Base-by-base conservation (phyloP, 2,797 vertebrate species). In the Thaleichthys pacificus region DNA sequence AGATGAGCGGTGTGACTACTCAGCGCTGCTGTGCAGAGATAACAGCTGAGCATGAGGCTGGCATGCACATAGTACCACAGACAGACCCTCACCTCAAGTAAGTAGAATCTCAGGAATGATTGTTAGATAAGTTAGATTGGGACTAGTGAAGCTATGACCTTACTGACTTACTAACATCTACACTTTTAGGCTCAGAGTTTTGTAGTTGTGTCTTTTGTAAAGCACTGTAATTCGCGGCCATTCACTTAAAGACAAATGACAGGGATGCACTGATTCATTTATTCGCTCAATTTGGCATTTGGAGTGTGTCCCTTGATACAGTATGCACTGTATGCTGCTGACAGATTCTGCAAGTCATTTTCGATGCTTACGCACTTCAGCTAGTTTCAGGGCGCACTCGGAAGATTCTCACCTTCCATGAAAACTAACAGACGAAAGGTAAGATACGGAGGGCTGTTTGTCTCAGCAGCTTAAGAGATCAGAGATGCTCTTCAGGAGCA, bases 1-100 rank as follows among this genome's bases (percentile, higher is more conserved):
- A 93, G 93, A 93, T 95, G 93, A 95, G 93, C 92, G 92, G 92
- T 91, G 92, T 93, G 94, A 91, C 93, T 94, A 93, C 92, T 93
- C 91, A 93, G 91, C 90, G 94, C 92, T 94, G 90, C 91, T 93
- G 92, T 94, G 92, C 92, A 95, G 89, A 94, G 92, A 92, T 94
- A 94, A 93, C 93, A 66, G 90, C 92, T 92, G 89, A 90, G 93
- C 94, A 92, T 93, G 90, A 93, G 89, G 91, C 89, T 73, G 82
- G 91, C 94, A 95, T 95, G 95, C 95, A 93, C 86, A 86, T n/a
- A 7, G 17, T 56, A 56, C 51, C 17, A 56, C 51, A 56, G 51
- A 56, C 51, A n/a, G 51, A 56, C 17, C 51, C 51, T 56, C 51
- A n/a, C 51, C 51, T 19, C n/a, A 4, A 56, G 17, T n/a, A n/a